Base-by-base conservation (phyloP, 2,888 invertebrate genomes). In the Lithophane leautieri region DNA sequence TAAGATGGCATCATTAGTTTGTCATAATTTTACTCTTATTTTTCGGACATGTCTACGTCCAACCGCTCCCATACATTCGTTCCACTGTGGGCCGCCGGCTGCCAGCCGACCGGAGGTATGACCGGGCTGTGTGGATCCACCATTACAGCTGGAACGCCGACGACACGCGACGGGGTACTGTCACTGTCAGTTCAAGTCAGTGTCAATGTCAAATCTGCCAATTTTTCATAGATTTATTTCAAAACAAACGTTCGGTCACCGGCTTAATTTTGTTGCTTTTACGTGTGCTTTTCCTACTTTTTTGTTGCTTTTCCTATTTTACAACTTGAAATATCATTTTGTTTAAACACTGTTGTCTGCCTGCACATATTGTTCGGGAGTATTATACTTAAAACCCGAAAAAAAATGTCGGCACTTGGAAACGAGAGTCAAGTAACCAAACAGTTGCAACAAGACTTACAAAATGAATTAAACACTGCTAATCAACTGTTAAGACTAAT, bases 401-500 rank as follows among this genome's bases (percentile, higher is more conserved):
- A 73, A 70, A 83, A 70, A 69, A 88, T 90, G 89, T 83, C 90
- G 52, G 73, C 82, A 40, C 44, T 82, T 73, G 87, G 82, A 74
- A 78, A 78, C 63, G 50, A 67, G 47, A 77, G 25, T 73, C 80
- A 78, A 73, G 14, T 65, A 44, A 74, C 84, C 47, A 93, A 93
- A 83, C 94, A 93, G 69, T 86, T 95, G 56, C 92, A 94, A 74
- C 94, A 94, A 86, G 95, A 96, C 54, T 88, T 96, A 83, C 94
- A 94, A 88, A 94, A 95, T 80, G 95, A 96, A 88, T 86, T 96
- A 63, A 90, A 88, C n/a, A 93, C 91, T 62, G 88, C 95, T 6
- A 95, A 94, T 82, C 94, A 95, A 89, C 91, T 95, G n/a, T 81
- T 95, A 68, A 86, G 88, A 76, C 81, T 90, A 79, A 95, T 96